Percentiles rank a stretch among this genome's conserved stretches.
These are phyloP conservation scores for Andrena praecox DNA, from an alignment of 2,888 invertebrate species.

Conservation along the genomic window DNA sequence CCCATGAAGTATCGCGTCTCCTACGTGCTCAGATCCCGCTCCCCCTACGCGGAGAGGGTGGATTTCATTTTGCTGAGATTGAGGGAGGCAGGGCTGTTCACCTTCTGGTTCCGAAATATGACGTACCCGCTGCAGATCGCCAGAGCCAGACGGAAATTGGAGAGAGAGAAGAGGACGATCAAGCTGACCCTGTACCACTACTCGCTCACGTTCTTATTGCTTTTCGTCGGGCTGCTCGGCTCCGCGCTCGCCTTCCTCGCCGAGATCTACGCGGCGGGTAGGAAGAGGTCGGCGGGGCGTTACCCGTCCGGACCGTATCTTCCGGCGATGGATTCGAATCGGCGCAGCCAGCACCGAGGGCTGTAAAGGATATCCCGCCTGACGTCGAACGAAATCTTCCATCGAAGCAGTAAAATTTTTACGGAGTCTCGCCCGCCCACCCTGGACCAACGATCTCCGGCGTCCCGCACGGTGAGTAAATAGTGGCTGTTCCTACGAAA, in stretches of 20 bases:
- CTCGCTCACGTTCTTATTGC: conserved; percentile 66
- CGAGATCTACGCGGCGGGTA: conserved; percentile 61
- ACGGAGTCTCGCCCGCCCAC: background rate
- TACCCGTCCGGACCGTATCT: background rate
- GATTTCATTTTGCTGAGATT: conserved; percentile 66
- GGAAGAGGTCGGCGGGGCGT: background rate
- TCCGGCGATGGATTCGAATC: background rate
- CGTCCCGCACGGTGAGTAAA: background rate
- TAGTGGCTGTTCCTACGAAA: background rate
- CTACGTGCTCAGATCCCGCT: conserved; percentile 61
- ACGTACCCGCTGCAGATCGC: conserved; percentile 28
- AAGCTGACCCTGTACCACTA: conserved; percentile 70
- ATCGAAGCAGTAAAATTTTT: background rate
- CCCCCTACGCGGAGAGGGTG: conserved; percentile 71
- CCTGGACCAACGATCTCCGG: background rate
- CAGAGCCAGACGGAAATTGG: conserved; percentile 31
- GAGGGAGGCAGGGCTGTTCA: conserved; percentile 68
- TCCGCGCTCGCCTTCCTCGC: conserved; percentile 60
- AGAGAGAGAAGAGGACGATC: conserved; percentile 28
- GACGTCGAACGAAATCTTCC: background rate
- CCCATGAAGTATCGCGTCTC: conserved; percentile 65
- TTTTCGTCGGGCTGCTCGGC: conserved; percentile 59
- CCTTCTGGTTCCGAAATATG: conserved; percentile 67
- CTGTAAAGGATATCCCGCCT: background rate
- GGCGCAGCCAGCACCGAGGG: background rate